Base-by-base conservation (phyloP, 2,797 vertebrate genomes). In the Bufotes viridis region DNA sequence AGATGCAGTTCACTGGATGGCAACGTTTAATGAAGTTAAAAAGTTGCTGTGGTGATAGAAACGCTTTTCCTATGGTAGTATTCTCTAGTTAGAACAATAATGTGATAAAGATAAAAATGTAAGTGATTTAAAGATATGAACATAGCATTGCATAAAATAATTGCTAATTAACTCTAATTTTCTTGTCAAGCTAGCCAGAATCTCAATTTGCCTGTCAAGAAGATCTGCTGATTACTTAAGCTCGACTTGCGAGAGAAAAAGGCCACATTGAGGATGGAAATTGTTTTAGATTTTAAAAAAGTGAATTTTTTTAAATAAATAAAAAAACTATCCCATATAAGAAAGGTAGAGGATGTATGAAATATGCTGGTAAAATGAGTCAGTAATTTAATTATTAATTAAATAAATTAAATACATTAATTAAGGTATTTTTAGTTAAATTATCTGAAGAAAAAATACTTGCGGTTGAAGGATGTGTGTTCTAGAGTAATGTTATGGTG, bases 131-230 rank as follows among this genome's bases (percentile, higher is more conserved):
- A 67, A 88, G 87, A 88, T 85, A 85, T 81, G 87, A 61, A 74
- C 87, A 88, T 85, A 88, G 55, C 60, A 67, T 67, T 74, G 87
- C 75, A 74, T 88, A 75, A 60, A 79, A 82, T 85, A 81, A 85
- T 89, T 89, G 70, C 87, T 89, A 89, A 89, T 89, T 89, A 85
- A 81, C 69, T 81, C 83, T 89, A 89, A 89, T 89, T 89, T 89
- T 85, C 87, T 85, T 89, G 87, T 89, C 83, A 85, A 85, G 57
- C 78, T 85, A 85, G 87, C 87, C 78, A 76, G 87, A 82, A 82
- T 88, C 87, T 88, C 87, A 85, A 88, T 89, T 89, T 85, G 69
- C 87, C 60, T 89, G 87, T 89, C 82, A 89, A 85, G 76, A 85
- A 89, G 78, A 89, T 85, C 87, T 69, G 67, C 83, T 85, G 87